Evolutionary conservation across 1,140 invertebrate species (phyloP), one percentile per base, ranked within the genome.

Genomic region (Eumeta japonica): DNA sequence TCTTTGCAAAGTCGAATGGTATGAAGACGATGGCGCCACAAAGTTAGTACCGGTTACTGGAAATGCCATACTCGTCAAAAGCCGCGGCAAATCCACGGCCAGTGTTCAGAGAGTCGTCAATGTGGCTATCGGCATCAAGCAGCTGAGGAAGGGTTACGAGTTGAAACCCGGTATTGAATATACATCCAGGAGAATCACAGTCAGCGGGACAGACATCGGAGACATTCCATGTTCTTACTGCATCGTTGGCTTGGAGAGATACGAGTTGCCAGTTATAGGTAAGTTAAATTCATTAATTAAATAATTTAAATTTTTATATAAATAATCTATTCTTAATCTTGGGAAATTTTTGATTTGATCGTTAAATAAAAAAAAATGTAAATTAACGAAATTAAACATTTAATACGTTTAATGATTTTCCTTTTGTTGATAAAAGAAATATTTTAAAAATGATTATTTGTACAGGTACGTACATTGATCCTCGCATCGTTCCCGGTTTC

Each of bases 261-360:
- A 86, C 46, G 86, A 89, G 66, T 65, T 87, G n/a, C 85, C 86
- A 16, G 85, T 87, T 39, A 84, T 86, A 42, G 85, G 83, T 84
- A 72, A 79, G 67, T 74, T 35, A 14, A 15, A 29, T 33, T 30
- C 13, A 9, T 10, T 14, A 30, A 5, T 30, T 4, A 11, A 14
- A 9, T 10, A 5, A 30, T 5, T 13, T 9, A 30, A 24, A 24
- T n/a, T 7, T 7, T n/a, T 7, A 7, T 7, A 24, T 24, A 5
- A 24, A 24, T n/a, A 24, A 24, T 5, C n/a, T 24, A n/a, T n/a
- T n/a, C n/a, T n/a, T n/a, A n/a, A n/a, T n/a, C n/a, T n/a, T n/a
- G n/a, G n/a, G n/a, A n/a, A n/a, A n/a, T n/a, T n/a, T n/a, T n/a
- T n/a, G n/a, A n/a, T n/a, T n/a, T n/a, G n/a, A n/a, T n/a, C n/a